Percentiles rank a stretch among this genome's conserved stretches.
Evolutionary conservation across 2,888 invertebrate species (phyloP).

Genomic region (Agrilus mali): DNA sequence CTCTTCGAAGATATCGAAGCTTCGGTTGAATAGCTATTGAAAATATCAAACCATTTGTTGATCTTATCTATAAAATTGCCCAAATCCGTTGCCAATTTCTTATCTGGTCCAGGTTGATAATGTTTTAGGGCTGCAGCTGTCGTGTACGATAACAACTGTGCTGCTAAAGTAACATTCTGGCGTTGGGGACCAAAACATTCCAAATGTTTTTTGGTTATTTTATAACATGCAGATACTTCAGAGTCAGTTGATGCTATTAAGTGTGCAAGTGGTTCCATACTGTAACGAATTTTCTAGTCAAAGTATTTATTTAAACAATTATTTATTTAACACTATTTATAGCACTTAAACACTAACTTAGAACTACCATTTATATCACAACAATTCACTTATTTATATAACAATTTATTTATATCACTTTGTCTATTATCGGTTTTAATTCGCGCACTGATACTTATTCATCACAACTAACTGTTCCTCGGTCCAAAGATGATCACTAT

Average conservation of each 20-base stretch:
- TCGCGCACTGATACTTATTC: no score
- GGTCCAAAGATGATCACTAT: no score
- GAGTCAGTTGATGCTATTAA: conserved; percentile 2
- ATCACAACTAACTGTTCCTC: no score
- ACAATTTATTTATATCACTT: no score
- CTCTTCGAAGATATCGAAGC: conserved; percentile 2
- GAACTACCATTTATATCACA: no score
- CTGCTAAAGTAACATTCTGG: conserved; percentile 14
- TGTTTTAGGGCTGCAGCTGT: conserved; percentile 13
- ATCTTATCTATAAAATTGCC: conserved; percentile 12
- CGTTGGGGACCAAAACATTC: conserved; percentile 8
- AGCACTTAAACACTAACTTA: no score
- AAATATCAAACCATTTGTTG: conserved; percentile 14
- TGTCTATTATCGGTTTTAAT: no score
- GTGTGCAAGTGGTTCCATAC: background rate
- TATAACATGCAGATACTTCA: conserved; percentile 10
- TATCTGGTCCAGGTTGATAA: conserved; percentile 8
- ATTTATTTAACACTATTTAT: no score
- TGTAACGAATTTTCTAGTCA: no score
- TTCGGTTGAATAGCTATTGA: conserved; percentile 8
- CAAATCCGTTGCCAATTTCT: conserved; percentile 4
- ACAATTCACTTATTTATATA: no score
- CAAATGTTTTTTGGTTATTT: conserved; percentile 10
- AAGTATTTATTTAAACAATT: no score
- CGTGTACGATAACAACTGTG: conserved; percentile 13